Evolutionary conservation across 2,888 invertebrate species (phyloP), one percentile per base, ranked within the genome.

Genomic region (Spodoptera littoralis): DNA sequence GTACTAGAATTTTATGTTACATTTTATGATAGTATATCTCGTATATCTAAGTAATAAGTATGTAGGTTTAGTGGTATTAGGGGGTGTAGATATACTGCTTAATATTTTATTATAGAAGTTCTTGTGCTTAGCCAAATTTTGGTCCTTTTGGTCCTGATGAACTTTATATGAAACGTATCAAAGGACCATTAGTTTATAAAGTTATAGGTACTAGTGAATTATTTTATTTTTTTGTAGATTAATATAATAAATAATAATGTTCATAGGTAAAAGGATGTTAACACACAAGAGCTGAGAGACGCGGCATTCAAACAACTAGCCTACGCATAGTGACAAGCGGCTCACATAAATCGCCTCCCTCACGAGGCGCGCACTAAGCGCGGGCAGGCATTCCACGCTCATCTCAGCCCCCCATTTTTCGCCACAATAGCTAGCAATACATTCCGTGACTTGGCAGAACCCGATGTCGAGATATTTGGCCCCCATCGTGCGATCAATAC

Each of bases 401-500:
- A 88, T 88, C 85, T 87, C 88, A 79, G 82, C 92, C 92, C 90
- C 92, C 91, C 91, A 91, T 93, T 92, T 92, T 92, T 92, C 92
- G 92, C 92, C 92, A 93, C 92, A 92, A 93, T 92, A 89, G 91
- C 92, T 88, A 86, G 92, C 93, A 92, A 94, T 94, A 94, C 93
- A 93, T 94, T 91, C 88, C 92, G 93, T 94, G 94, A 94, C 93
- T 94, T 94, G 94, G 93, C 94, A 93, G 88, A 93, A 93, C 88
- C 89, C 90, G 88, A 88, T 88, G 90, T 83, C 82, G 86, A 90
- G 88, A 90, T 86, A 86, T 86, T 91, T 91, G 91, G 90, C 92
- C 91, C 88, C 90, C 86, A 84, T 85, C 80, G 83, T 82, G 75
- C 91, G 94, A 94, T 94, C 94, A 93, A 94, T 94, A 94, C 91